Evolutionary conservation across 2,797 vertebrate genomes (phyloP).

Genomic region (Sebastes elongatus): DNA sequence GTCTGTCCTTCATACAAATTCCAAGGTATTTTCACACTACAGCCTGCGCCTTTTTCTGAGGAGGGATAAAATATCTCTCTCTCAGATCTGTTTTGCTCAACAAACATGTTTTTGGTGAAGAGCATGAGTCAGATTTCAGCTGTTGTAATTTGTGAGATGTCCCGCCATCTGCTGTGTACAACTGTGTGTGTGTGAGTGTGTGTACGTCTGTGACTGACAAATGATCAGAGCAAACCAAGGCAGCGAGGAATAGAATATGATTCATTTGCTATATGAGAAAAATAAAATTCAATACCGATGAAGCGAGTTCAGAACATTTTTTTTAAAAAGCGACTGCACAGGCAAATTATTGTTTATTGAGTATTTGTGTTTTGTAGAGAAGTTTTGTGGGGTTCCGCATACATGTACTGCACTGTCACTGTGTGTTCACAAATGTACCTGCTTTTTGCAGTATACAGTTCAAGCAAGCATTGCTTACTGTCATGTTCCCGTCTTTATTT

Average conservation of each 20-base stretch:
- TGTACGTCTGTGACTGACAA: not conserved
- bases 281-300: not conserved
- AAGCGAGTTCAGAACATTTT: not conserved
- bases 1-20: not conserved
- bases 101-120: constrained; percentile 17
- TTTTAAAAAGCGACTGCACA: not conserved
- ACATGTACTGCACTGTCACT: not conserved
- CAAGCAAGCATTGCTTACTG: not conserved
- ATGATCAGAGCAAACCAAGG: not conserved
- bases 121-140: constrained; percentile 23
- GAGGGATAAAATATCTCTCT: not conserved
- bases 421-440: not conserved
- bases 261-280: not conserved
- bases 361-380: not conserved
- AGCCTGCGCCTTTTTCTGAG: not conserved
- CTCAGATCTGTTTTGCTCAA: constrained; percentile 15
- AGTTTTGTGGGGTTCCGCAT: not conserved
- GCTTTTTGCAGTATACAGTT: not conserved
- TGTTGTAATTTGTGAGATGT: constrained; percentile 22
- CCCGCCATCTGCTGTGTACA: constrained; percentile 39
- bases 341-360: not conserved
- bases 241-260: not conserved
- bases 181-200: not conserved
- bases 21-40: not conserved
- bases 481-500: not conserved